Conservation (phyloP, 2,113 vertebrate species). For the Brachyhypopomus occidentalis region DNA sequence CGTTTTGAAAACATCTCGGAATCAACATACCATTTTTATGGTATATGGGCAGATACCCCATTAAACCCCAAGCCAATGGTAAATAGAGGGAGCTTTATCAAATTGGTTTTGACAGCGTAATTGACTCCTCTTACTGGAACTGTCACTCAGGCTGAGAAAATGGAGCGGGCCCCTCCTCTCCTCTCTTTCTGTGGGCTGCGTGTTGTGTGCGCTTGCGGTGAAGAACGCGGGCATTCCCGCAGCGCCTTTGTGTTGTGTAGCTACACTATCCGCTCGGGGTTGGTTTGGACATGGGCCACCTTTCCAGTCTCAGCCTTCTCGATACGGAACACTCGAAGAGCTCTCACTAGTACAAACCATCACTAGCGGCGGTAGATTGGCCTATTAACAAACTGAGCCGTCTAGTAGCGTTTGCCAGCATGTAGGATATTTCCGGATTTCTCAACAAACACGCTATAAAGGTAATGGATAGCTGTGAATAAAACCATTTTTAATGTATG, state of each 20-base stretch:
- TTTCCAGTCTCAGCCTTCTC: constrained; percentile 16
- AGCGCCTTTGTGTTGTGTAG: background rate
- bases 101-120: constrained; percentile 54
- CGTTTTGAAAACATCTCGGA: background rate
- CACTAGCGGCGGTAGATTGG: constrained; percentile 26
- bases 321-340: constrained; percentile 32
- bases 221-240: constrained; percentile 42
- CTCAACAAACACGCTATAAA: constrained; percentile 32
- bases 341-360: constrained; percentile 30
- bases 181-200: background rate
- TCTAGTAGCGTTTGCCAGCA: constrained; percentile 38
- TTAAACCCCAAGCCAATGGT: constrained; percentile 35
- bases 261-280: constrained; percentile 20
- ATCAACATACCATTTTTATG: constrained; percentile 16
- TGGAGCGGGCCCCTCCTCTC: constrained; percentile 17
- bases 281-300: constrained; percentile 39
- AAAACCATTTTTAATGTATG: background rate
- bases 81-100: constrained; percentile 43
- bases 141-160: constrained; percentile 50
- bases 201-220: constrained; percentile 30
- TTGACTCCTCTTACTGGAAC: constrained; percentile 57
- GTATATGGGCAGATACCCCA: constrained; percentile 28
- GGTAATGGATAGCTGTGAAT: background rate
- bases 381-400: constrained; percentile 30
- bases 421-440: constrained; percentile 1